phyloP scores from a whole-genome alignment of 2,113 vertebrate species.

The Gymnorhina tibicen region DNA sequence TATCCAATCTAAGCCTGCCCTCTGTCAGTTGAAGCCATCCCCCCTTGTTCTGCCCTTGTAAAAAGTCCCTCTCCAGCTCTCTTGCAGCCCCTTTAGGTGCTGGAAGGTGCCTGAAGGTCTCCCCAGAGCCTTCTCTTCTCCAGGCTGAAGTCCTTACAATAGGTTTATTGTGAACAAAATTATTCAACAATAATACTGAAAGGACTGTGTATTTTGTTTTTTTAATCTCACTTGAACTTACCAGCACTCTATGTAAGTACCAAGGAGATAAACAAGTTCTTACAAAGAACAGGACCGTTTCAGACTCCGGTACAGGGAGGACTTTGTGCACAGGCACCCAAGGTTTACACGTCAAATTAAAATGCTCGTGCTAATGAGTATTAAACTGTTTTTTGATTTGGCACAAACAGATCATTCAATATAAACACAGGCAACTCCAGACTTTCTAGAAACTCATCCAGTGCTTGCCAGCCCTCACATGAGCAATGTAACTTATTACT shows the following conservation, averaged over 20 bases:
- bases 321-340: not conserved
- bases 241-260: not conserved
- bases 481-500: not conserved
- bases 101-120: not conserved
- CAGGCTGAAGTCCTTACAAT: not conserved
- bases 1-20: not conserved
- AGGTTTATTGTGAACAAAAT: not conserved
- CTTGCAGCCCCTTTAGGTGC: not conserved
- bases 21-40: not conserved
- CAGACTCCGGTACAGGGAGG: not conserved
- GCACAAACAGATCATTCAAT: not conserved
- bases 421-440: accelerated
- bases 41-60: not conserved
- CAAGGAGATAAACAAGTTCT: not conserved
- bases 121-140: not conserved
- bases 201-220: not conserved
- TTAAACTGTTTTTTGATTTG: accelerated
- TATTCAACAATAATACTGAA: not conserved
- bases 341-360: not conserved
- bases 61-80: not conserved
- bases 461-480: not conserved
- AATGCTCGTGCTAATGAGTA: not conserved
- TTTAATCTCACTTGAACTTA: not conserved
- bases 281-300: not conserved
- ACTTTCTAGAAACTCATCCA: not conserved